Conservation (phyloP, 2,797 vertebrate species). For the Masticophis lateralis region DNA sequence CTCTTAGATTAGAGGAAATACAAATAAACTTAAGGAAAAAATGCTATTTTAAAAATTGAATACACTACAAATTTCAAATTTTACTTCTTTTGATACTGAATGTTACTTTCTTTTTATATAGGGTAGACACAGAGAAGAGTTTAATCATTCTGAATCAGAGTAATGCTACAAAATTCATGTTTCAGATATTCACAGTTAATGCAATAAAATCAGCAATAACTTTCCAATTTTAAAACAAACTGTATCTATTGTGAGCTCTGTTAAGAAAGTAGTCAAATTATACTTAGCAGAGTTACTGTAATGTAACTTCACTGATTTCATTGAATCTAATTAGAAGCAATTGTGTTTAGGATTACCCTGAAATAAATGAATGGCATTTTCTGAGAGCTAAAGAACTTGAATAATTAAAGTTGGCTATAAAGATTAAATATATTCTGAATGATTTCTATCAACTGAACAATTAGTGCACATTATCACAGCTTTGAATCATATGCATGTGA, state of each 20-base stretch:
- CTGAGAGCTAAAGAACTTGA: not conserved
- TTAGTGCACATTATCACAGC: not conserved
- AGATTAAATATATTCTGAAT: not conserved
- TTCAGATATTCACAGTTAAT: not conserved
- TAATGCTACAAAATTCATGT: not conserved
- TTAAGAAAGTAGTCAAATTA: not conserved
- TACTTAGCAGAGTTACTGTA: not conserved
- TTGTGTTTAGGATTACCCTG: not conserved
- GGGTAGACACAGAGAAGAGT: not conserved
- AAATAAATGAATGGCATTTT: not conserved
- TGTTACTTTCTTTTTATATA: not conserved
- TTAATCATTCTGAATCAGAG: not conserved
- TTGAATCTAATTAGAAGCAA: conserved; percentile 1
- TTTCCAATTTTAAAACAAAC: not conserved
- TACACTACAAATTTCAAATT: not conserved
- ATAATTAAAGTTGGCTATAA: not conserved
- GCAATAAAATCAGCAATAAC: not conserved
- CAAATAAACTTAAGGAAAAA: not conserved
- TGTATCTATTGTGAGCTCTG: not conserved
- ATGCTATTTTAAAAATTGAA: not conserved
- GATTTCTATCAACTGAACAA: not conserved
- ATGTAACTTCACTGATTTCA: not conserved
- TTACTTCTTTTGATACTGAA: not conserved
- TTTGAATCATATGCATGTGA: not conserved
- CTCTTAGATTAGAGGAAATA: not conserved